phyloP scores from a whole-genome alignment of 2,113 vertebrate species.

The Centropus bengalensis region DNA sequence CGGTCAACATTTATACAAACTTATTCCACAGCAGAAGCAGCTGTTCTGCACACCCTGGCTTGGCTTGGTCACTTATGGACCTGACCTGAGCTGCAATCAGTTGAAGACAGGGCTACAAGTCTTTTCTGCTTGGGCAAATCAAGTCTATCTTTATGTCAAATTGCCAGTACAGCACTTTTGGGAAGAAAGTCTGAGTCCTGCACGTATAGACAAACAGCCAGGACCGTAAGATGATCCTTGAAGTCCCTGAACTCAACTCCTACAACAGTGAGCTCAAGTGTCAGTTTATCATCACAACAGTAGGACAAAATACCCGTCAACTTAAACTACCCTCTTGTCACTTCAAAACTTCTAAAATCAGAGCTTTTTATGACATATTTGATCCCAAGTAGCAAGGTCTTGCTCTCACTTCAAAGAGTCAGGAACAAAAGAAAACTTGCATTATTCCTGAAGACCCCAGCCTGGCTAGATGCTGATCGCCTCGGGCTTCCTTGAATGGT shows the following conservation, averaged over 20 bases:
- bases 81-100: background rate
- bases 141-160: background rate
- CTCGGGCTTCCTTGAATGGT: background rate
- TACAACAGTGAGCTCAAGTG: background rate
- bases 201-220: background rate
- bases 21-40: background rate
- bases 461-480: background rate
- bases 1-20: background rate
- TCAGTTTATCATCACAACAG: background rate
- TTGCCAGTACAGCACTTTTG: background rate
- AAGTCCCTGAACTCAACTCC: rapidly evolving
- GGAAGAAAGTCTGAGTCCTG: background rate
- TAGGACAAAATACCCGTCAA: background rate
- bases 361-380: background rate
- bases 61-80: background rate
- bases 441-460: background rate
- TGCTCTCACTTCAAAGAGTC: background rate
- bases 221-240: background rate
- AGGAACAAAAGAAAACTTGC: background rate
- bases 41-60: background rate
- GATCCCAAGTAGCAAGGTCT: background rate
- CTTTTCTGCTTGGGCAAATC: background rate
- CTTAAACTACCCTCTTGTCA: background rate
- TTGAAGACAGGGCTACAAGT: background rate
- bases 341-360: background rate